Conservation (phyloP, 2,797 vertebrate species). For the Megalops cyprinoides region DNA sequence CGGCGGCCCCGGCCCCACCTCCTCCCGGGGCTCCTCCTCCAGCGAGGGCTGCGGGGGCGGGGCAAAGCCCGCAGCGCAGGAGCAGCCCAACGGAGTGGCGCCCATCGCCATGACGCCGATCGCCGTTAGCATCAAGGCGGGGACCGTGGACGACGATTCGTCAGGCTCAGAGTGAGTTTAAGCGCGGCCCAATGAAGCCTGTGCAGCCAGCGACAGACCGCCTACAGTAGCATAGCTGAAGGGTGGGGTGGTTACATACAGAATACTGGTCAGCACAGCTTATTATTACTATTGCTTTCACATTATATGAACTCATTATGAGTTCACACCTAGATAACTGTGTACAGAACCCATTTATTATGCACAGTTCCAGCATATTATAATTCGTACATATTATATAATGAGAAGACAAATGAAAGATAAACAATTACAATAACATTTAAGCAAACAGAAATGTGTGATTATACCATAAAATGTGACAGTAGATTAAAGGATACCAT, state of each 20-base stretch:
- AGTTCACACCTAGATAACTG: too few species aligned
- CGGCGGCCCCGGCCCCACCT: constrained; percentile 61
- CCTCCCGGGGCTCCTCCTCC: constrained; percentile 77
- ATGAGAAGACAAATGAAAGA: too few species aligned
- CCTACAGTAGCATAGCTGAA: too few species aligned
- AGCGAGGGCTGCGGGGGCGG: constrained; percentile 66
- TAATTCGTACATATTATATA: background rate
- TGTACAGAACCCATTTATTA: background rate
- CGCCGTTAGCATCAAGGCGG: constrained; percentile 84
- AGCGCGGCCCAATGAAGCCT: background rate
- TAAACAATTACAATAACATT: background rate
- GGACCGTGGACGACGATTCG: constrained; percentile 87
- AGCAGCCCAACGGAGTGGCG: constrained; percentile 79
- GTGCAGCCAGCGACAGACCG: too few species aligned
- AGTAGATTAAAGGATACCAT: too few species aligned
- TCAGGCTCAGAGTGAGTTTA: constrained; percentile 94
- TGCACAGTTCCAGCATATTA: background rate
- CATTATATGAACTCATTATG: too few species aligned
- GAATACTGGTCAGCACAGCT: background rate
- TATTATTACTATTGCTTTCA: background rate
- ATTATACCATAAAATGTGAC: too few species aligned
- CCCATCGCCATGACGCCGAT: constrained; percentile 74
- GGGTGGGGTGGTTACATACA: background rate
- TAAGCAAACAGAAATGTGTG: too few species aligned
- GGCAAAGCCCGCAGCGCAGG: constrained; percentile 68